phyloP scores from a whole-genome alignment of 1,140 invertebrate genomes.

The Ooceraea biroi region DNA sequence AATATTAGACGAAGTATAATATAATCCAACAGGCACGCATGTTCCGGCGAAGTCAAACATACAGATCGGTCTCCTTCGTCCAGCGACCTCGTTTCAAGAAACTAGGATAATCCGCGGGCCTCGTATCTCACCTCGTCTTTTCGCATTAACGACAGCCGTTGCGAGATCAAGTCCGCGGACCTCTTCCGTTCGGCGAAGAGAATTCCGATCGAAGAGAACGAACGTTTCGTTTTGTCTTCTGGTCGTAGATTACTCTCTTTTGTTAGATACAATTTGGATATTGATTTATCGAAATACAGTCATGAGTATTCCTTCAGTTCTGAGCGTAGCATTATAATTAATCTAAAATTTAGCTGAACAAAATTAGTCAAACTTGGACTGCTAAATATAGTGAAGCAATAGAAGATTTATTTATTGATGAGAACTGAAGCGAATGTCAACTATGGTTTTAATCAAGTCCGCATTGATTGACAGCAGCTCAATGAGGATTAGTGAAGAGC shows the following conservation, averaged over 20 bases:
- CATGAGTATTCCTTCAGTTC: too few relatives aligned
- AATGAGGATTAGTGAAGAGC: too few relatives aligned
- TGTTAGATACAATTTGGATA: background rate
- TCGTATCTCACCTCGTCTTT: slow-evolving; percentile 7
- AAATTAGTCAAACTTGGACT: too few relatives aligned
- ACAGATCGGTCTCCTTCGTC: slow-evolving; percentile 39
- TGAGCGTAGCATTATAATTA: too few relatives aligned
- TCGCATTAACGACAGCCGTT: slow-evolving; percentile 9
- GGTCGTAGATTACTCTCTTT: background rate
- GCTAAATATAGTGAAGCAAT: too few relatives aligned
- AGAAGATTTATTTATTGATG: too few relatives aligned
- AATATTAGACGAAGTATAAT: slow-evolving; percentile 60
- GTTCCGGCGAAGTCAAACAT: slow-evolving; percentile 34
- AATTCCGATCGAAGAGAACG: background rate
- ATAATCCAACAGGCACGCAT: slow-evolving; percentile 12
- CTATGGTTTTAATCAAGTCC: too few relatives aligned
- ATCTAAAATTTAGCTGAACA: slow-evolving; percentile 1
- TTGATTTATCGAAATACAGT: background rate
- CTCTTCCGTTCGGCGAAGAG: background rate
- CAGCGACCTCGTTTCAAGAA: slow-evolving; percentile 15
- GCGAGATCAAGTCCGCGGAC: slow-evolving; percentile 12
- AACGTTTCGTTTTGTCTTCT: background rate
- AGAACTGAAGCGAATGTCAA: too few relatives aligned
- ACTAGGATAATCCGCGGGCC: slow-evolving; percentile 39
- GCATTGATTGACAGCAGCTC: too few relatives aligned